phyloP scores from a whole-genome alignment of 2,797 vertebrate genomes.

The Anomalospiza imberbis region DNA sequence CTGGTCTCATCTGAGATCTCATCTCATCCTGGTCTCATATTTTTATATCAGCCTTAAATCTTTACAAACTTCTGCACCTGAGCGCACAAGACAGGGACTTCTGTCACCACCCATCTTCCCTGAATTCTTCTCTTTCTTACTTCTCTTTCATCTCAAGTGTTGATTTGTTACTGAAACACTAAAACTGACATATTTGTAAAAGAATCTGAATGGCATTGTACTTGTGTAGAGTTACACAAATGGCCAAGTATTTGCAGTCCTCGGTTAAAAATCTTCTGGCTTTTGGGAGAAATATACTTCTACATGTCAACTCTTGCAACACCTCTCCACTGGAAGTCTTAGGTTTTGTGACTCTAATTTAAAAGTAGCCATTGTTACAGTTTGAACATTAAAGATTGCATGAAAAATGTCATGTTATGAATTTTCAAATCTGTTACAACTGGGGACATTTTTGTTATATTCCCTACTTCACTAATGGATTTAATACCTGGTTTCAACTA shows the following conservation, averaged over 20 bases:
- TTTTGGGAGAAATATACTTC: not conserved
- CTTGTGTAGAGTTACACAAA: not conserved
- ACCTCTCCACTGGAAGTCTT: not conserved
- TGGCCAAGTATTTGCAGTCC: not conserved
- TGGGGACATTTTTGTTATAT: not conserved
- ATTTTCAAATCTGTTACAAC: not conserved
- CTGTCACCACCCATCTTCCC: not conserved
- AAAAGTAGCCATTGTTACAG: not conserved
- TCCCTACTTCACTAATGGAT: not conserved
- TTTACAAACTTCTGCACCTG: not conserved
- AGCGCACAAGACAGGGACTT: not conserved
- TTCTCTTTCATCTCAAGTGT: not conserved
- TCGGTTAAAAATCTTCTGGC: not conserved
- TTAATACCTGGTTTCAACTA: not conserved
- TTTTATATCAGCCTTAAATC: not conserved
- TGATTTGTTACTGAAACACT: constrained; percentile 34
- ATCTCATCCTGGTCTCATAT: not conserved
- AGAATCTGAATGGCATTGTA: not conserved
- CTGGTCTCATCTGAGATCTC: not conserved
- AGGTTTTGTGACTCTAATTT: not conserved
- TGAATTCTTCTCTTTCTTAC: not conserved
- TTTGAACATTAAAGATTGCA: constrained; percentile 33
- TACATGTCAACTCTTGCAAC: not conserved
- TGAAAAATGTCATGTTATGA: not conserved
- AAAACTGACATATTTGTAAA: constrained; percentile 5